Evolutionary conservation across 2,888 invertebrate genomes (phyloP).

Genomic region (Nipponacmea schrenckii): DNA sequence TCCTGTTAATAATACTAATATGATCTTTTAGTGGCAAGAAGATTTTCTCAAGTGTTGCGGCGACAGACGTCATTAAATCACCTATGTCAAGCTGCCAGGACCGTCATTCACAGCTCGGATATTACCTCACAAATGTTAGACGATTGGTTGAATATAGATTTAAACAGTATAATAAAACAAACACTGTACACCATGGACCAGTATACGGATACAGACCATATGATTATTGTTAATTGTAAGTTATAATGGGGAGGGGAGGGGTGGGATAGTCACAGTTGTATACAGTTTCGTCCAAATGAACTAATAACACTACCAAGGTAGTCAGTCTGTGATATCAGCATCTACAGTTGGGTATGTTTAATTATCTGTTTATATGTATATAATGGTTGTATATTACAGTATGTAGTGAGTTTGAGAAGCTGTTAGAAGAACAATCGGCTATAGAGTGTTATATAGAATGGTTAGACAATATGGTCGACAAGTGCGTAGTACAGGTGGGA

Average conservation of each 20-base stretch:
- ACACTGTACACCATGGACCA: conserved; percentile 67
- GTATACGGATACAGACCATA: conserved; percentile 58
- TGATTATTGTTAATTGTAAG: conserved; percentile 63
- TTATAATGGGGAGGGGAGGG: conserved; percentile 6
- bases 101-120: conserved; percentile 68
- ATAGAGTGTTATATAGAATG: conserved; percentile 69
- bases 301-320: no score
- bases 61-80: conserved; percentile 70
- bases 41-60: conserved; percentile 68
- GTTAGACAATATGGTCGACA: conserved; percentile 69
- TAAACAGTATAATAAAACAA: conserved; percentile 67
- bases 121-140: conserved; percentile 69
- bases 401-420: conserved; percentile 68
- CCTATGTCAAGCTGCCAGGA: conserved; percentile 69
- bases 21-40: conserved; percentile 64
- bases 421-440: conserved; percentile 68
- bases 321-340: no score
- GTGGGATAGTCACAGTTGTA: no score
- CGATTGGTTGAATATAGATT: conserved; percentile 69
- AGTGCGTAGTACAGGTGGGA: conserved; percentile 67
- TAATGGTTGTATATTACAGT: conserved; percentile 59
- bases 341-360: no score
- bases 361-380: no score
- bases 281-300: no score
- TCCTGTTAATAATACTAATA: no score